Evolutionary conservation across 2,113 vertebrate species (phyloP), one percentile per base, ranked within the genome.

Genomic region (Gambusia holbrooki): DNA sequence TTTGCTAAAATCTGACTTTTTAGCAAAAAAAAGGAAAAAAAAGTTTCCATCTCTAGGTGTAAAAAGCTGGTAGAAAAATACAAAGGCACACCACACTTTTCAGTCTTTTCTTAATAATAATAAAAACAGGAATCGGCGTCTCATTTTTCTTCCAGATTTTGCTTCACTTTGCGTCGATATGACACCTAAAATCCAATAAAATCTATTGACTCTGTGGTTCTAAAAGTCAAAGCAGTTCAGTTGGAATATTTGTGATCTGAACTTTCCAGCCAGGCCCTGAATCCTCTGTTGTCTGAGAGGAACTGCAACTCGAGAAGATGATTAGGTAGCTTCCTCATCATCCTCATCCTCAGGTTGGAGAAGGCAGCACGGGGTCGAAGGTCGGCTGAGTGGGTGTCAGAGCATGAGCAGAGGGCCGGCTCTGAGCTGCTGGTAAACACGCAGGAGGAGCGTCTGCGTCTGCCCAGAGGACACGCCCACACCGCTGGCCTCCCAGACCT

Each of bases 381-480:
- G 63, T 37, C 42, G 51, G 74, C 64, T 42, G 67, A 32, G 77
- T 48, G 10, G 70, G 27, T 13, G 68, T 92, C 81, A 94, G 35
- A 91, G 73, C 19, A 93, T 69, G 10, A 91, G 74, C 14, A 94
- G 87, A 94, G 92, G 73, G 66, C 95, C 95, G 79, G 93, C 91
- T 71, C 97, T 92, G 28, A 98, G 94, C 78, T 95, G 95, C 82
- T 10, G n/a, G 92, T 97, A 96, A 68, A 95, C 68, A 1, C 76
- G 61, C 48, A 97, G 93, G 54, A 97, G 95, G 62, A 84, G 89
- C 58, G 84, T 87, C 0, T 88, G 90, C 3, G 70, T 76, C 0
- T 68, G 76, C 27, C 80, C 83, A 2, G 73, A 37, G 2, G 89
- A 74, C 5, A 68, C 62, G 0, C 92, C 94, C 14, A 90, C 90